Conservation (phyloP, 2,797 vertebrate genomes). For the Hypotaenidia philippensis region DNA sequence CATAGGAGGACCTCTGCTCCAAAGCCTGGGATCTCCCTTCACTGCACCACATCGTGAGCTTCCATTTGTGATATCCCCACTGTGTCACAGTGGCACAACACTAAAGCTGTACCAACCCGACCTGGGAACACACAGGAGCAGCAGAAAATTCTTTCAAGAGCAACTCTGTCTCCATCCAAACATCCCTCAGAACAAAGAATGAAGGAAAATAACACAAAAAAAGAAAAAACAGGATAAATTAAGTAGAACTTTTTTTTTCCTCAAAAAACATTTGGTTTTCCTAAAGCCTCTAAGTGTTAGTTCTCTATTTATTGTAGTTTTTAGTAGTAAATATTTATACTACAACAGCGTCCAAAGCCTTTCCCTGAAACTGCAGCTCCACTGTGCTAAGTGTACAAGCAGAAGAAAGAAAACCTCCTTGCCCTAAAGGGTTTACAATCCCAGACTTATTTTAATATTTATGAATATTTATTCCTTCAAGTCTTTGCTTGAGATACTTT, state of each 20-base stretch:
- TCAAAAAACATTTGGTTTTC: not conserved
- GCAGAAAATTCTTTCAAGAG: not conserved
- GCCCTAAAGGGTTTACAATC: slow-evolving; percentile 31
- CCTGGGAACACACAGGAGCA: not conserved
- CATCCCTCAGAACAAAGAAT: not conserved
- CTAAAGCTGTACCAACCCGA: not conserved
- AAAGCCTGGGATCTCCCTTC: not conserved
- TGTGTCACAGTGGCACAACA: not conserved
- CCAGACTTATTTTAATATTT: slow-evolving; percentile 45
- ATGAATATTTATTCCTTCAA: slow-evolving; percentile 69
- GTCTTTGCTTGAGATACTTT: slow-evolving; percentile 35
- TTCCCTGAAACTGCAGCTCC: not conserved
- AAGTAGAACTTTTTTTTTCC: not conserved
- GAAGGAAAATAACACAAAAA: not conserved
- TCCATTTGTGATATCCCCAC: not conserved
- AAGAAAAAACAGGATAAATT: not conserved
- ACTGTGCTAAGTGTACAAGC: not conserved
- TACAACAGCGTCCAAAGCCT: not conserved
- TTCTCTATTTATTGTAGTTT: not conserved
- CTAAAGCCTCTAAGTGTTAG: not conserved
- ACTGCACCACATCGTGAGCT: not conserved
- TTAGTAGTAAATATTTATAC: slow-evolving; percentile 32
- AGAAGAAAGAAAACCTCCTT: slow-evolving; percentile 33
- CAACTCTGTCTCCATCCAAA: not conserved
- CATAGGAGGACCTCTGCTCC: not conserved